These are phyloP conservation scores for Lobophora halterata DNA, from an alignment of 2,888 invertebrate genomes.

Conservation along the genomic window DNA sequence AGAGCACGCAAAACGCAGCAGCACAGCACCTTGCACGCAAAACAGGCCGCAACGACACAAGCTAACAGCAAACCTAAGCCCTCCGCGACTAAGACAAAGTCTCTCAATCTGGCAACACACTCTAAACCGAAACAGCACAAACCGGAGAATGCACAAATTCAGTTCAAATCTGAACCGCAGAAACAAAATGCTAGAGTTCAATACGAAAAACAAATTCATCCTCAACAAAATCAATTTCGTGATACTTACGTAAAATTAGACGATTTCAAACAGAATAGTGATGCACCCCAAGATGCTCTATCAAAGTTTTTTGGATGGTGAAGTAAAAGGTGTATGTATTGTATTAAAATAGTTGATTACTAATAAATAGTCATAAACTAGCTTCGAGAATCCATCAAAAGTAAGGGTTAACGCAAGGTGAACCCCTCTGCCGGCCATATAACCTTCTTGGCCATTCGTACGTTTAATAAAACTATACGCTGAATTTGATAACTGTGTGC, in stretches of 20 bases:
- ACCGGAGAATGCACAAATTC: constrained; percentile 24
- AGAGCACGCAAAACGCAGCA: constrained; percentile 40
- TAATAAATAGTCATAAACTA: no score
- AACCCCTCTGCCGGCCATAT: no score
- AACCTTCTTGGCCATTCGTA: no score
- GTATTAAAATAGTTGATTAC: background rate
- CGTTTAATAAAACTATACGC: no score
- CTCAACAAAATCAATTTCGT: constrained; percentile 28
- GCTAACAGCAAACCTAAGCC: constrained; percentile 37
- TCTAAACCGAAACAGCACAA: constrained; percentile 33
- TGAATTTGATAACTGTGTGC: no score
- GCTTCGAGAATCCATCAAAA: no score
- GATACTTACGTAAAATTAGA: constrained; percentile 42
- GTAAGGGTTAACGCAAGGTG: no score
- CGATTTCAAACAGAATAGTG: constrained; percentile 35
- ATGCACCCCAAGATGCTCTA: constrained; percentile 13
- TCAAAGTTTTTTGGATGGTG: constrained; percentile 38
- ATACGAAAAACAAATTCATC: no score
- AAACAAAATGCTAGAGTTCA: constrained; percentile 2
- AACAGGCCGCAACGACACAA: constrained; percentile 38
- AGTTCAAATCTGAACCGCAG: constrained; percentile 15
- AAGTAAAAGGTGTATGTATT: constrained; percentile 30
- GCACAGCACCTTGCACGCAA: constrained; percentile 32
- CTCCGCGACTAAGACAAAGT: constrained; percentile 31
- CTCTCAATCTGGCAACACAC: constrained; percentile 28